These are phyloP conservation scores for Pungitius pungitius DNA, from an alignment of 2,113 vertebrate genomes.

Conservation along the genomic window DNA sequence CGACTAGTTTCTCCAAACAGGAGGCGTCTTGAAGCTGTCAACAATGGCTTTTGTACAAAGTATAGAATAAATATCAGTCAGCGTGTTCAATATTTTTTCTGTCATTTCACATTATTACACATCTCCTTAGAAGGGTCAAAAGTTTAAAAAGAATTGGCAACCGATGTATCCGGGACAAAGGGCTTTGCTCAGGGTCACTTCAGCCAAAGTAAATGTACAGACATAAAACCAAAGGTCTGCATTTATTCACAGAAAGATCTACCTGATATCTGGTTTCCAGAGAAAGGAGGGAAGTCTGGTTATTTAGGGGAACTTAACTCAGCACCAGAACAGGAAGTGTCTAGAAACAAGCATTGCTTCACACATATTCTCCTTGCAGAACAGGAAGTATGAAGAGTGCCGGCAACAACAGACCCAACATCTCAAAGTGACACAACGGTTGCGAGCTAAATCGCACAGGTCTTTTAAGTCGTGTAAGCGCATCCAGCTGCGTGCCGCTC, in stretches of 20 bases:
- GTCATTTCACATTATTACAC: no score
- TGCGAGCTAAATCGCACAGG: constrained; percentile 37
- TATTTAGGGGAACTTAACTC: constrained; percentile 17
- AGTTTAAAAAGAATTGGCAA: no score
- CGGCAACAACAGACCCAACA: constrained; percentile 64
- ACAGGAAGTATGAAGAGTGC: constrained; percentile 74
- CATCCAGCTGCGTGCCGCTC: constrained; percentile 5
- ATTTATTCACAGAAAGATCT: neutral
- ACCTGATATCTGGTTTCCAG: neutral
- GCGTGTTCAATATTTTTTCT: no score
- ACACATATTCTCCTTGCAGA: constrained; percentile 43
- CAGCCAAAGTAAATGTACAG: no score
- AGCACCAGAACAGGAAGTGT: constrained; percentile 65
- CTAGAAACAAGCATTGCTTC: constrained; percentile 28
- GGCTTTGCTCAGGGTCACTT: no score
- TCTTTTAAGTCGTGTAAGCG: constrained; percentile 32
- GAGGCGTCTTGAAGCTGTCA: no score
- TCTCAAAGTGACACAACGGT: constrained; percentile 21
- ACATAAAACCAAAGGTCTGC: no score
- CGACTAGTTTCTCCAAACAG: no score
- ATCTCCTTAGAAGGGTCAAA: no score
- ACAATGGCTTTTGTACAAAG: no score
- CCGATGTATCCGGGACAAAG: no score
- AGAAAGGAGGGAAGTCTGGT: neutral
- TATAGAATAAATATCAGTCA: no score